Base-by-base conservation (phyloP, 2,113 vertebrate genomes). In the Leucoraja erinaceus region DNA sequence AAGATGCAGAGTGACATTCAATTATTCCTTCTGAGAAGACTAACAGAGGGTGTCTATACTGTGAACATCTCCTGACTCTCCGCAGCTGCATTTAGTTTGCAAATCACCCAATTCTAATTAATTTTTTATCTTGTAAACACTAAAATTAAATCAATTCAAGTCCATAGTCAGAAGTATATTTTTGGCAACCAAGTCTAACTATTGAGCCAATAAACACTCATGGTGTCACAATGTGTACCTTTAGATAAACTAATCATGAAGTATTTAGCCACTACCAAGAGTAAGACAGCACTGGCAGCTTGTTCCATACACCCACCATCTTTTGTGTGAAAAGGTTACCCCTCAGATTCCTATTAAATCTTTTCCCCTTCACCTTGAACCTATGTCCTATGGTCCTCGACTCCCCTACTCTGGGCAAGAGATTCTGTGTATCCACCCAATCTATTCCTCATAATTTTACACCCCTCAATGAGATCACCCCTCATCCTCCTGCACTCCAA, bases 71-170 rank as follows among this genome's bases (percentile, higher is more conserved):
- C 47, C 56, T 14, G 25, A 59, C 9, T 61, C 61, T 56, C 5
- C 14, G 12, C 25, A 61, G 25, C 56, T 86, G 31, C 33, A 66
- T 68, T 68, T 14, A 90, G 20, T 25, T 31, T 90, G 31, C 25
- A 12, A 18, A 22, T 18, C 88, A 90, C 31, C 14, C 88, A 90
- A 70, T 70, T 70, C 20, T 22, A 90, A 90, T 70, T 70, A 31
- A 70, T 38, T 70, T 70, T 38, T 90, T 70, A n/a, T 33, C 3
- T 70, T 4, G 33, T 66, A 90, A 90, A 16, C 9, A 38, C 31
- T 72, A 68, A 90, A 90, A 90, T 90, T 90, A 11, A 66, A 70
- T 68, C 54, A 86, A 61, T 28, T 20, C n/a, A 90, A 90, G 3
- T 70, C 33, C 31, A 90, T 72, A 90, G 31, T 31, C 86, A 66